phyloP scores from a whole-genome alignment of 2,113 vertebrate genomes.

The Pelvicachromis taeniatus region DNA sequence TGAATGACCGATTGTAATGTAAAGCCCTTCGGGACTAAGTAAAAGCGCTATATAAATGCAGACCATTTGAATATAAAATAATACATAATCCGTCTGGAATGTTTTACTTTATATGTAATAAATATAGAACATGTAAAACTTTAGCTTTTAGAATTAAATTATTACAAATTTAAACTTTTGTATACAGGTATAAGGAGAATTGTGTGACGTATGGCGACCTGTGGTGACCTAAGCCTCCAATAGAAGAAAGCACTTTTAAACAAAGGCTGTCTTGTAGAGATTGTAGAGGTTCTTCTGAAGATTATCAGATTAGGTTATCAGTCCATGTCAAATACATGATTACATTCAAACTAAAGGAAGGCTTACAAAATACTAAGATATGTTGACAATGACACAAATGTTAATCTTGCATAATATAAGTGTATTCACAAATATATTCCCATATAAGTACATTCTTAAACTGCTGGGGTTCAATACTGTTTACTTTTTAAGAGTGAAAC shows the following conservation, averaged over 20 bases:
- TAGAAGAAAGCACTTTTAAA: neutral
- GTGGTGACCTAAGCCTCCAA: neutral
- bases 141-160: neutral
- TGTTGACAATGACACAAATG: too few relatives aligned
- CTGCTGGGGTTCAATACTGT: neutral
- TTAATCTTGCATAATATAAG: too few relatives aligned
- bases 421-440: too few relatives aligned
- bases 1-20: too few relatives aligned
- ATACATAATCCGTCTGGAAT: too few relatives aligned
- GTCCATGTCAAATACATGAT: neutral
- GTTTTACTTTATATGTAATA: neutral
- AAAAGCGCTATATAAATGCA: too few relatives aligned
- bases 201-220: neutral
- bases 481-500: neutral
- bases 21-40: too few relatives aligned
- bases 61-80: too few relatives aligned
- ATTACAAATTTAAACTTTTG: neutral
- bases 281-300: neutral
- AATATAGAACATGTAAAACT: neutral
- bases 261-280: neutral
- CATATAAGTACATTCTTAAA: neutral
- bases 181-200: neutral
- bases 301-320: neutral
- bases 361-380: too few relatives aligned
- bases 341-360: neutral